These are phyloP conservation scores for Phylloscopus trochiloides DNA, from an alignment of 2,113 vertebrate species.

Conservation along the genomic window DNA sequence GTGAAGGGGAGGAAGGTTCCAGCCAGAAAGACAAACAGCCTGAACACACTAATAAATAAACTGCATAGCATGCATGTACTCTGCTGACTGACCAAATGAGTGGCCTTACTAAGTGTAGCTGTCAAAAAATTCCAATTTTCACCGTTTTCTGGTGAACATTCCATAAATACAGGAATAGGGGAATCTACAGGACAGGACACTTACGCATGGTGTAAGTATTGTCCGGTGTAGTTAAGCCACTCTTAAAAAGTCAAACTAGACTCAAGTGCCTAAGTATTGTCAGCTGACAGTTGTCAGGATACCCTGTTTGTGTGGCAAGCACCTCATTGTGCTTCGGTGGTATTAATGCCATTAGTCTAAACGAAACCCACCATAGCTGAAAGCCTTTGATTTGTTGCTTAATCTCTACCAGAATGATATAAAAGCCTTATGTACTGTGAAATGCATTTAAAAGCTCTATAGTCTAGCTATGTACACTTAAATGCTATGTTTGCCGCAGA, in stretches of 20 bases:
- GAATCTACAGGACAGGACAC: neutral
- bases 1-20: constrained; percentile 41
- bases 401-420: neutral
- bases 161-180: neutral
- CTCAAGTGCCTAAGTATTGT: neutral
- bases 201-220: neutral
- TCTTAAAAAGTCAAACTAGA: neutral
- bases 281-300: neutral
- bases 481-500: neutral
- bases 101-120: neutral
- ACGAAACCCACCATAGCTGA: neutral
- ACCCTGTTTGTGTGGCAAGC: neutral
- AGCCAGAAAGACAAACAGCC: constrained; percentile 53
- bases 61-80: neutral
- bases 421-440: neutral
- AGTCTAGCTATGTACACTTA: neutral
- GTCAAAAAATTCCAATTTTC: neutral
- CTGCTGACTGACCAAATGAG: constrained; percentile 7
- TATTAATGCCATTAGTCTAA: neutral
- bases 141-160: neutral
- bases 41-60: constrained; percentile 40
- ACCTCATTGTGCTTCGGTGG: neutral
- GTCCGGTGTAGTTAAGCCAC: neutral
- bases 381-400: neutral
- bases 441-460: neutral